Evolutionary conservation across 2,888 invertebrate genomes (phyloP).

Genomic region (Brachyptera putata): DNA sequence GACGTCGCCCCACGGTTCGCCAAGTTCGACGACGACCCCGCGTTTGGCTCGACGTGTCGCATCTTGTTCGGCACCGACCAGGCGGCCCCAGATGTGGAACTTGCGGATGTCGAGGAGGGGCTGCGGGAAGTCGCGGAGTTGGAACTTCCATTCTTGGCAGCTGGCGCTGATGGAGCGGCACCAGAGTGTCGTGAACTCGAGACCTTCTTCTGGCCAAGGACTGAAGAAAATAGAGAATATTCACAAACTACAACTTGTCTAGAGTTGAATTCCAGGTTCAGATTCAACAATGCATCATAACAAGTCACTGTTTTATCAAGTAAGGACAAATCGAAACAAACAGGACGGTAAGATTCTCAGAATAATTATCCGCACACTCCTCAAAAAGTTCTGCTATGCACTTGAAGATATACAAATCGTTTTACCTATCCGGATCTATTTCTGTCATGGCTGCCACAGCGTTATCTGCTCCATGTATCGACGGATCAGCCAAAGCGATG

Average conservation of each 20-base stretch:
- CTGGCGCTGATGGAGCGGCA: conserved; percentile 80
- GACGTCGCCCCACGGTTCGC: conserved; percentile 77
- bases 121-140: conserved; percentile 92
- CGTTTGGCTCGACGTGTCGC: conserved; percentile 62
- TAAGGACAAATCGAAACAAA: too few relatives aligned
- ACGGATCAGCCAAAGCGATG: conserved; percentile 78
- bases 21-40: conserved; percentile 73
- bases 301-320: too few relatives aligned
- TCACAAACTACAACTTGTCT: too few relatives aligned
- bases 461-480: conserved; percentile 75
- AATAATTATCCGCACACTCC: too few relatives aligned
- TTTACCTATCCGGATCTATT: conserved; percentile 74
- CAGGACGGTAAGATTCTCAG: too few relatives aligned
- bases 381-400: too few relatives aligned
- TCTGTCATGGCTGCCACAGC: conserved; percentile 69
- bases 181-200: conserved; percentile 90
- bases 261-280: too few relatives aligned
- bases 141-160: conserved; percentile 81
- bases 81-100: conserved; percentile 81
- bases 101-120: conserved; percentile 81
- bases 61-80: conserved; percentile 85
- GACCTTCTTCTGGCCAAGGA: conserved; percentile 86
- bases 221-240: conserved; percentile 51
- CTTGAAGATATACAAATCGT: too few relatives aligned
- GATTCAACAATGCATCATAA: too few relatives aligned